These are phyloP conservation scores for Gouania willdenowi DNA, from an alignment of 2,797 vertebrate species.

Conservation along the genomic window DNA sequence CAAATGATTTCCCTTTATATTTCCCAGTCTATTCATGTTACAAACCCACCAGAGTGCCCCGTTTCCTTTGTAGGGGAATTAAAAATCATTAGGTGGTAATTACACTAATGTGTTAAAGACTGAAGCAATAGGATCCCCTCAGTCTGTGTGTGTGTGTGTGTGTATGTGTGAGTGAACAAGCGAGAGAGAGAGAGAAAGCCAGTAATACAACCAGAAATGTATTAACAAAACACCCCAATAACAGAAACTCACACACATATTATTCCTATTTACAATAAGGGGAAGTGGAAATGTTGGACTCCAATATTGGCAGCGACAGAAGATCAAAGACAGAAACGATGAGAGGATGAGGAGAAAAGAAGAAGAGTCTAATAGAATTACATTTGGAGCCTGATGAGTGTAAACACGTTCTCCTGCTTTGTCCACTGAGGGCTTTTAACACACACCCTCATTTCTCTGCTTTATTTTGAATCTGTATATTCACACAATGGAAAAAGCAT, in stretches of 20 bases:
- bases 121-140: conserved; percentile 15
- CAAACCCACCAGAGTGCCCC: conserved; percentile 37
- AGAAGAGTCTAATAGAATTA: conserved; percentile 38
- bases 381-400: conserved; percentile 36
- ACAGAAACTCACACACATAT: conserved; percentile 8
- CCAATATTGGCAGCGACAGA: conserved; percentile 32
- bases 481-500: conserved; percentile 9
- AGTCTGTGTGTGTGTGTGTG: neutral
- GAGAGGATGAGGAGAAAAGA: conserved; percentile 27
- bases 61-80: conserved; percentile 56
- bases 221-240: conserved; percentile 40
- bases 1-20: conserved; percentile 32
- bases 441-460: conserved; percentile 5
- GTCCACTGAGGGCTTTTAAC: conserved; percentile 35
- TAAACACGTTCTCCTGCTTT: conserved; percentile 25
- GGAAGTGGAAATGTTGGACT: conserved; percentile 21
- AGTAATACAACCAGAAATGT: conserved; percentile 35
- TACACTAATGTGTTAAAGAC: conserved; percentile 56
- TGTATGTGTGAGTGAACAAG: neutral
- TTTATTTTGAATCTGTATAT: conserved; percentile 4
- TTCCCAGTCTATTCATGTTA: conserved; percentile 31
- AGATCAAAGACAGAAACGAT: conserved; percentile 22
- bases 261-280: conserved; percentile 33
- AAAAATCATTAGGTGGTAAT: conserved; percentile 60
- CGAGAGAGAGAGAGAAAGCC: conserved; percentile 31